phyloP scores from a whole-genome alignment of 2,113 vertebrate species.

The Gambusia affinis region DNA sequence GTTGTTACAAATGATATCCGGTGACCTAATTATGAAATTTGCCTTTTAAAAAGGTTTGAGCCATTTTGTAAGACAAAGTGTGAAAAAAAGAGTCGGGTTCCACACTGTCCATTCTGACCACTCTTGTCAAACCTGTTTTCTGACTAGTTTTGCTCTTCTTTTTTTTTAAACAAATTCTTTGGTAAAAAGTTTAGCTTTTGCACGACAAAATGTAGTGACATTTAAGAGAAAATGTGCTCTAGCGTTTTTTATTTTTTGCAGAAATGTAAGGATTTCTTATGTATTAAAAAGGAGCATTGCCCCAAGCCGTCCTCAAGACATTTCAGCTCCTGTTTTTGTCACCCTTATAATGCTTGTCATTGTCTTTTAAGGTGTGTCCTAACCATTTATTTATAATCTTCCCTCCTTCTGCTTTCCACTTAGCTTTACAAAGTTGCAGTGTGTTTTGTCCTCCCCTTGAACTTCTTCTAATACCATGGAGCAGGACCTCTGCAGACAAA shows the following conservation, averaged over 20 bases:
- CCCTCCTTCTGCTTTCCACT: not conserved
- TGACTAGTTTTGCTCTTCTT: not conserved
- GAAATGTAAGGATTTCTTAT: no score
- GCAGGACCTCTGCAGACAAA: constrained; percentile 67
- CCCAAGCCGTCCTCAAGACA: not conserved
- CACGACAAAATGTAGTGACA: not conserved
- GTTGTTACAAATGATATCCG: not conserved
- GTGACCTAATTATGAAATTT: no score
- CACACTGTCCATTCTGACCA: not conserved
- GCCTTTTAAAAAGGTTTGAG: not conserved
- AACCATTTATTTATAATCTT: not conserved
- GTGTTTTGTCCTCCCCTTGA: not conserved
- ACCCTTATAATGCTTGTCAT: not conserved
- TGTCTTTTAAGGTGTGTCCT: constrained; percentile 26
- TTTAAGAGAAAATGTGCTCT: not conserved
- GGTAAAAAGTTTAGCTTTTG: not conserved
- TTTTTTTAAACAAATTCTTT: not conserved
- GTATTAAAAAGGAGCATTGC: not conserved
- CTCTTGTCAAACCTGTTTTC: not conserved
- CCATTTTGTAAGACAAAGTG: not conserved
- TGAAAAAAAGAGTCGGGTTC: not conserved
- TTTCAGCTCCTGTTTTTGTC: not conserved
- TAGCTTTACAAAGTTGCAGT: not conserved
- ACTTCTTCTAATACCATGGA: constrained; percentile 17
- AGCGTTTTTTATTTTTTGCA: not conserved